phyloP scores from a whole-genome alignment of 2,113 vertebrate species.

The Uria lomvia region DNA sequence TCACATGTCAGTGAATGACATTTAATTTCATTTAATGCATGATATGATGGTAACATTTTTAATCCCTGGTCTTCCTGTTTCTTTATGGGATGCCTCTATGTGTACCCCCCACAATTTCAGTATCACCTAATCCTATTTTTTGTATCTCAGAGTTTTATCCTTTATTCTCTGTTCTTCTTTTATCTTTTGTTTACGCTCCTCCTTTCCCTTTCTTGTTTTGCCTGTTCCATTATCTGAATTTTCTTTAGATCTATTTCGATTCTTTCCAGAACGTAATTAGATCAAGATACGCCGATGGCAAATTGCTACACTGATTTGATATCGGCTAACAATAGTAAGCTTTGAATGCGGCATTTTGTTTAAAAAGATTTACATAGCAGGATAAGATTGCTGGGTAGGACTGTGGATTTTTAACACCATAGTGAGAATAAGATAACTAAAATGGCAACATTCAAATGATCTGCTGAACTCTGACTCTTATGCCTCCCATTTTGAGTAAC shows the following conservation, averaged over 20 bases:
- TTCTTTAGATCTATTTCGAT: constrained; percentile 62
- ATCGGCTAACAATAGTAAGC: constrained; percentile 39
- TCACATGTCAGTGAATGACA: background rate
- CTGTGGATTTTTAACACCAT: constrained; percentile 43
- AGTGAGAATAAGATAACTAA: constrained; percentile 47
- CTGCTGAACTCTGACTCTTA: background rate
- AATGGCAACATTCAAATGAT: background rate
- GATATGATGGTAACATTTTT: background rate
- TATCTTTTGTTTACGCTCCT: constrained; percentile 62
- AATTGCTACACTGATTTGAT: constrained; percentile 47
- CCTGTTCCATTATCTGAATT: constrained; percentile 58
- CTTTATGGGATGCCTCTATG: background rate
- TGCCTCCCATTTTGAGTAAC: background rate
- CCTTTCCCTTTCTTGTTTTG: constrained; percentile 62
- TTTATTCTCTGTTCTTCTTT: constrained; percentile 55
- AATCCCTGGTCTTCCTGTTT: background rate
- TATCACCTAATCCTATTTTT: constrained; percentile 42
- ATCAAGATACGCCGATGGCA: constrained; percentile 27
- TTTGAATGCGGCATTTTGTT: constrained; percentile 49
- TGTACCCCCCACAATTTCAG: background rate
- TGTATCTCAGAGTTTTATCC: constrained; percentile 32
- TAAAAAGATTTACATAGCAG: constrained; percentile 52
- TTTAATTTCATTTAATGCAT: background rate
- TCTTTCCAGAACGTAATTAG: constrained; percentile 55
- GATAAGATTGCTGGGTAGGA: constrained; percentile 53